These are phyloP conservation scores for Stratiolaelaps scimitus DNA, from an alignment of 1,140 invertebrate genomes.

Conservation along the genomic window DNA sequence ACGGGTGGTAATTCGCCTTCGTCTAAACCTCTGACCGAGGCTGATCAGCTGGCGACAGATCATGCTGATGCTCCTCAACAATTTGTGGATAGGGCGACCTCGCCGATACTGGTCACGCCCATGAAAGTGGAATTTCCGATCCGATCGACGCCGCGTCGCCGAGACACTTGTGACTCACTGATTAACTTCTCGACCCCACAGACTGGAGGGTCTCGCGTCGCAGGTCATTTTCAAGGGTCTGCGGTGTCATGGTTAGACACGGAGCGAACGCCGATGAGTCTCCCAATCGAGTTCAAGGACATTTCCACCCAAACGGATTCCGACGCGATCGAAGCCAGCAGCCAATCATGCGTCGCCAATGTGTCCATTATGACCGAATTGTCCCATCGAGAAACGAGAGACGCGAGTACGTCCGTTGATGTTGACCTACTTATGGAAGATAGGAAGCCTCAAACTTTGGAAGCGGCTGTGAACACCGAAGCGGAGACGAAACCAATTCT, in stretches of 20 bases:
- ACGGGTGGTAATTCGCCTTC: not conserved
- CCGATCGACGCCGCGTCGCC: not conserved
- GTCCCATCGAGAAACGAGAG: not conserved
- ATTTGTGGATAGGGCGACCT: not conserved
- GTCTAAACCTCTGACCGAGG: too few relatives aligned
- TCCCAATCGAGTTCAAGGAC: not conserved
- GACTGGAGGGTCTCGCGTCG: not conserved
- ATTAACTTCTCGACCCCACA: not conserved
- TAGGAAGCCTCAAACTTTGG: not conserved
- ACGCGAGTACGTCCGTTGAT: not conserved
- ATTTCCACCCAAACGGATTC: not conserved
- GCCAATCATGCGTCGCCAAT: not conserved
- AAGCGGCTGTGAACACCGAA: not conserved
- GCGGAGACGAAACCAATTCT: too few relatives aligned
- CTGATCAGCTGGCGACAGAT: not conserved
- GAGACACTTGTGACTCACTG: not conserved
- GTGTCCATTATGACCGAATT: not conserved
- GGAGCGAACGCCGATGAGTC: not conserved
- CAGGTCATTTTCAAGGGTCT: not conserved
- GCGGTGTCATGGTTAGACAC: constrained; percentile 1
- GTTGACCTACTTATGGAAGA: not conserved
- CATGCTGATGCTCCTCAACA: not conserved
- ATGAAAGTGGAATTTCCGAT: not conserved
- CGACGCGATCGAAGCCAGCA: not conserved
- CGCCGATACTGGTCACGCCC: not conserved